A percentile compares a stretch with the other conserved stretches of the same genome.
These are phyloP conservation scores for Amphipyra tragopoginis DNA, from an alignment of 2,888 invertebrate species.

Conservation along the genomic window DNA sequence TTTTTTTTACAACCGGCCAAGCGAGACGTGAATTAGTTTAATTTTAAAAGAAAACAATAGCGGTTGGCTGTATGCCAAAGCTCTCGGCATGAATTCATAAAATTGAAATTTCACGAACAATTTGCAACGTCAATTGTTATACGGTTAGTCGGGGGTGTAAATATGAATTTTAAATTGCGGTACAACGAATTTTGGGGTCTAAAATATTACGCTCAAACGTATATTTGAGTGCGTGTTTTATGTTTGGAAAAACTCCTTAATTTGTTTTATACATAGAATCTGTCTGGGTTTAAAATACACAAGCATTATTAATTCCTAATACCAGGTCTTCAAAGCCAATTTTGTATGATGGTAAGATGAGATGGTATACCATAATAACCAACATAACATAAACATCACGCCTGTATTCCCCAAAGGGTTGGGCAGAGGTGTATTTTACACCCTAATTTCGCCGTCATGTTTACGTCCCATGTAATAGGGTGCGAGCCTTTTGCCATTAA, in stretches of 20 bases:
- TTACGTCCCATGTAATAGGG: too few species aligned
- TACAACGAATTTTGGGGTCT: slow-evolving; percentile 29
- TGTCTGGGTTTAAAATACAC: not conserved
- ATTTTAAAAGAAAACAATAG: slow-evolving; percentile 65
- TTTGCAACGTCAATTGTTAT: slow-evolving; percentile 57
- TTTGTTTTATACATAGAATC: not conserved
- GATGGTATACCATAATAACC: too few species aligned
- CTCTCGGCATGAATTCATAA: slow-evolving; percentile 56
- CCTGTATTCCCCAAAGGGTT: too few species aligned
- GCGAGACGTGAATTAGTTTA: slow-evolving; percentile 53
- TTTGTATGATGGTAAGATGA: too few species aligned
- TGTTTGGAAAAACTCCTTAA: not conserved
- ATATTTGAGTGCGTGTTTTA: slow-evolving; percentile 8
- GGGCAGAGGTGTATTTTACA: too few species aligned
- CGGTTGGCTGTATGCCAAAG: slow-evolving; percentile 58
- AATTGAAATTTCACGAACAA: slow-evolving; percentile 63
- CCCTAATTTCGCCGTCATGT: too few species aligned
- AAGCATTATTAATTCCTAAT: not conserved
- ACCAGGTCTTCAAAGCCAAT: not conserved
- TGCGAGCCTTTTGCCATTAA: too few species aligned
- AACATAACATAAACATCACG: too few species aligned
- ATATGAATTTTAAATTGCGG: slow-evolving; percentile 56
- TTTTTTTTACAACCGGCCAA: slow-evolving; percentile 31
- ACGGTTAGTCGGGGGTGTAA: slow-evolving; percentile 44
- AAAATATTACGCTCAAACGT: slow-evolving; percentile 17